Conservation (phyloP, 2,113 vertebrate genomes). For the Atrichornis clamosus region DNA sequence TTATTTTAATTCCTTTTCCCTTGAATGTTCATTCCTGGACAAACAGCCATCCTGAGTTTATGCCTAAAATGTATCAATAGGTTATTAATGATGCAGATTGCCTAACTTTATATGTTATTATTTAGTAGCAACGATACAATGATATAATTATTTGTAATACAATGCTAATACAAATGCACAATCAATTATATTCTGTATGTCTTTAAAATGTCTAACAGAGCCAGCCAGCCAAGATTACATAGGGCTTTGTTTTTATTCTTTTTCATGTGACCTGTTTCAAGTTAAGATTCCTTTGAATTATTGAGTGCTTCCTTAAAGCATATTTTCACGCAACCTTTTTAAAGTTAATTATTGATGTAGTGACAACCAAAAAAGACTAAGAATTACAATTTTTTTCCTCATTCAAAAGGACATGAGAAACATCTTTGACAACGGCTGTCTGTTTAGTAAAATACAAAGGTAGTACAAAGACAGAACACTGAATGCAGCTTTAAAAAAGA, state of each 20-base stretch:
- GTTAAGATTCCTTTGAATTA: constrained; percentile 75
- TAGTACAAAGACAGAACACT: constrained; percentile 46
- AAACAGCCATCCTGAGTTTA: not conserved
- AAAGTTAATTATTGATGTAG: constrained; percentile 73
- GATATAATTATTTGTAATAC: not conserved
- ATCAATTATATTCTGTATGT: not conserved
- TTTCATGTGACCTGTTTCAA: constrained; percentile 69
- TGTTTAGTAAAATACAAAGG: constrained; percentile 63
- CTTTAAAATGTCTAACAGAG: not conserved
- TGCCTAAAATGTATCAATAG: not conserved
- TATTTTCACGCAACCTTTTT: constrained; percentile 64
- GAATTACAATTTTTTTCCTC: constrained; percentile 49
- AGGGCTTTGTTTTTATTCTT: constrained; percentile 65
- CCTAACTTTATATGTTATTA: not conserved
- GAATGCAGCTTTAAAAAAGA: constrained; percentile 56
- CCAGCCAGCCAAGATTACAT: not conserved
- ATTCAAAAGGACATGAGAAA: constrained; percentile 49
- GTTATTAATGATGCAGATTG: not conserved
- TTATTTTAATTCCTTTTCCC: constrained; percentile 25
- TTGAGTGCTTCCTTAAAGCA: constrained; percentile 76
- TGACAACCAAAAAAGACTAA: constrained; percentile 68
- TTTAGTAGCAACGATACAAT: not conserved
- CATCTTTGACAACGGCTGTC: constrained; percentile 60
- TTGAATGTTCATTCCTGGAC: constrained; percentile 17
- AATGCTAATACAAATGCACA: not conserved